Base-by-base conservation (phyloP, 2,113 vertebrate species). In the Brachyistius frenatus region DNA sequence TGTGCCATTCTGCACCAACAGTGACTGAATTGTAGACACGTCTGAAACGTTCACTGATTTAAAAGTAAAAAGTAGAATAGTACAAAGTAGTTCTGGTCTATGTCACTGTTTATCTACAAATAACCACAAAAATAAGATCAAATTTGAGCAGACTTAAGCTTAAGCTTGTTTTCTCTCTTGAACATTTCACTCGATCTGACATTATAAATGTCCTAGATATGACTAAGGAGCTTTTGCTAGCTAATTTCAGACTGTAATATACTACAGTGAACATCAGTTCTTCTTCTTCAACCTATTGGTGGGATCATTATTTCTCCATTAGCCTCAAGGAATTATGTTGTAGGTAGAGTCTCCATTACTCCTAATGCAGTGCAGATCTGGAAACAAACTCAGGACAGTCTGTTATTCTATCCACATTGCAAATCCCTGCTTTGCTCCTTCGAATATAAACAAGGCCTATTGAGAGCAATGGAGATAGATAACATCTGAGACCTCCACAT, bases 261-360 rank as follows among this genome's bases (percentile, higher is more conserved):
- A 36, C n/a, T 36, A 16, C 13, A 67, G 44, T 75, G 52, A 75
- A 23, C 71, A 23, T 63, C 50, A 66, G 32, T 52, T 30, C 5
- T 23, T 74, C 64, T 83, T 65, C 32, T 64, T 80, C 55, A 44
- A 14, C 30, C 49, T 16, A 14, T 62, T 50, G 35, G 15, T 73
- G 8, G 0, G 0, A 14, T n/a, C 32, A 76, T 70, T 71, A 70
- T 53, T 54, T 57, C 61, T 71, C 23, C 44, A 66, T 80, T 74
- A 70, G 35, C 10, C 23, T 64, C 23, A 66, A 11, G 14, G 57
- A 66, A 70, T 5, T 0, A 52, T 69, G 15, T 61, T 46, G 35
- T 30, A 46, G 35, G 66, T 66, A 7, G 0, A 67, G 37, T 63
- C 5, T 1, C 58, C 14, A 15, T 44, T 44, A 13, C 13, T 44